Base-by-base conservation (phyloP, 2,797 vertebrate genomes). In the Peromyscus eremicus region DNA sequence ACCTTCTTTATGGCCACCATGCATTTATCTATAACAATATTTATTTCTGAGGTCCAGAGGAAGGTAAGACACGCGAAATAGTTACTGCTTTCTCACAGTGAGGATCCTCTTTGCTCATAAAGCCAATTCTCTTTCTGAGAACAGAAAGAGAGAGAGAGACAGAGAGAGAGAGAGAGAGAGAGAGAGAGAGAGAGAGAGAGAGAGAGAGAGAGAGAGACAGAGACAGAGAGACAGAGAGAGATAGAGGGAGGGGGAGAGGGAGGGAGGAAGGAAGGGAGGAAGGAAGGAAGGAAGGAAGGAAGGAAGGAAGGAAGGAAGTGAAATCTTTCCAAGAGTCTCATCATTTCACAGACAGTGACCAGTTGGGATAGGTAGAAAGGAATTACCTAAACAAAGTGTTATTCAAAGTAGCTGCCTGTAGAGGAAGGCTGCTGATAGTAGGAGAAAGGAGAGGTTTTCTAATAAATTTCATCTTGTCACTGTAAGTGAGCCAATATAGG, bases 391-490 rank as follows among this genome's bases (percentile, higher is more conserved):
- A 70, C 55, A 89, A 95, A 93, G 17, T 23, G 2, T 43, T 91
- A 64, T 92, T 92, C 40, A 92, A 52, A 94, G 75, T 49, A 60
- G 25, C n/a, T 91, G 11, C 43, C 57, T 55, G 0, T 27, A 76
- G 34, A 90, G 68, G 68, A 75, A 16, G 27, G 17, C 87, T 55
- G 7, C 23, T 75, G 85, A 92, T 73, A 89, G 91, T 4, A 68
- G 37, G 16, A 75, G 46, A 83, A 81, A 93, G 73, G 84, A 34
- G 46, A 27, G 66, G 11, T 84, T 94, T 95, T 49, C 52, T 91
- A 25, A 40, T 86, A 27, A 92, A 92, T 89, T 96, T 89, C 43
- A 82, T 40, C 77, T 97, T 95, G 86, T 97, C 89, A 49, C 79
- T 66, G 17, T n/a, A 83, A 89, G 83, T 46, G 75, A 81, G 29